phyloP scores from a whole-genome alignment of 2,888 invertebrate genomes.

The Pseudanteris insignis region DNA sequence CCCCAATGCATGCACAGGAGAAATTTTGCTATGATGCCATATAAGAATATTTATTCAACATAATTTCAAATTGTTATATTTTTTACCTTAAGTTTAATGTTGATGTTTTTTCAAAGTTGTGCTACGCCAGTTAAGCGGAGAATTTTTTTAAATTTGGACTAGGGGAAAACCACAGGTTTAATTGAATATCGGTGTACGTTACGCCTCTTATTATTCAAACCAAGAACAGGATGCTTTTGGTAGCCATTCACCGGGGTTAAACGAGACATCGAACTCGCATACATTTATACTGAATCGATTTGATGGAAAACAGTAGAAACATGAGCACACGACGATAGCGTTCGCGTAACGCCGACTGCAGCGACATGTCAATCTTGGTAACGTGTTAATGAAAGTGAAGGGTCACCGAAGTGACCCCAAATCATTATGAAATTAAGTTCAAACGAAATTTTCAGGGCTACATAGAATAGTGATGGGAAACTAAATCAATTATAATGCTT shows the following conservation, averaged over 20 bases:
- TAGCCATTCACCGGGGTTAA: conserved; percentile 15
- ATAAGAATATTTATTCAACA: no score
- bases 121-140: no score
- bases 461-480: background rate
- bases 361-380: conserved; percentile 28
- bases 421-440: conserved; percentile 9
- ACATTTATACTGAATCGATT: conserved; percentile 25
- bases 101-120: no score
- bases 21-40: no score
- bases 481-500: no score
- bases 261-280: conserved; percentile 24
- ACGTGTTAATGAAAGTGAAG: conserved; percentile 25
- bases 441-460: conserved; percentile 1
- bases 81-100: no score
- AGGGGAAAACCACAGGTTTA: conserved; percentile 15
- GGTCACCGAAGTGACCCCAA: conserved; percentile 3
- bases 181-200: conserved; percentile 28
- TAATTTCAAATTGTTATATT: no score
- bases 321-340: conserved; percentile 10
- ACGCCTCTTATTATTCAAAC: conserved; percentile 23
- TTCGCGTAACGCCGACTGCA: conserved; percentile 10
- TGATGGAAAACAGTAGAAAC: conserved; percentile 25
- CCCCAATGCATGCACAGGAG: no score
- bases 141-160: no score
- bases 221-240: conserved; percentile 32